Evolutionary conservation across 2,888 invertebrate species (phyloP), one percentile per base, ranked within the genome.

Genomic region (Sphaerophoria rueppellii): DNA sequence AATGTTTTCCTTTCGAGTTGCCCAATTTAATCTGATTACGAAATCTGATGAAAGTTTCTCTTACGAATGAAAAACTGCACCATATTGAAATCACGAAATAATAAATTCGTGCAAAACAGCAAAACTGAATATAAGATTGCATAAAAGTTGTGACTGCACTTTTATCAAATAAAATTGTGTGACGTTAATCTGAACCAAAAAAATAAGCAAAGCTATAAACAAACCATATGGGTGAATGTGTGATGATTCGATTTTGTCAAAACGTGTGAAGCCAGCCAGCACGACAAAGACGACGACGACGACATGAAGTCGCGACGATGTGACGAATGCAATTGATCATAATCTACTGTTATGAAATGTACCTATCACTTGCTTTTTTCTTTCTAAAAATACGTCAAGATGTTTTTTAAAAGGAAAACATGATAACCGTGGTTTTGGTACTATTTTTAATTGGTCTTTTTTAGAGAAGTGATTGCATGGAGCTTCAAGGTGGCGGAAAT

Each of bases 21-120:
- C 11, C 2, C 43, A 43, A n/a, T 4, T 43, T 5, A 9, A 16
- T 60, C 43, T 43, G 11, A 60, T 60, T 60, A 43, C 43, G 60
- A 61, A 61, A 61, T 61, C 32, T 61, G 61, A 61, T 46, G 61
- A 61, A 61, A 61, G 46, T 61, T 46, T 61, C 32, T 32, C 32
- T 46, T 46, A n/a, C 46, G 34, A 34, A 32, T 46, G 7, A 61
- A 43, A 61, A n/a, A 46, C n/a, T 58, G 24, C 4, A 24, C 12
- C 12, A 34, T 9, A 12, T 43, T 24, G 40, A 46, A 61, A 46
- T 61, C 61, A 61, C 61, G 61, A 46, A 61, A 46, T 3, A 0
- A 46, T n/a, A 43, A 0, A 61, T 61, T 61, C 61, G 61, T 61
- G 61, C 34, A 32, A 61, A 43, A 43, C 6, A 7, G 11, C n/a